Conservation (phyloP, 2,113 vertebrate genomes). For the Camelus bactrianus region DNA sequence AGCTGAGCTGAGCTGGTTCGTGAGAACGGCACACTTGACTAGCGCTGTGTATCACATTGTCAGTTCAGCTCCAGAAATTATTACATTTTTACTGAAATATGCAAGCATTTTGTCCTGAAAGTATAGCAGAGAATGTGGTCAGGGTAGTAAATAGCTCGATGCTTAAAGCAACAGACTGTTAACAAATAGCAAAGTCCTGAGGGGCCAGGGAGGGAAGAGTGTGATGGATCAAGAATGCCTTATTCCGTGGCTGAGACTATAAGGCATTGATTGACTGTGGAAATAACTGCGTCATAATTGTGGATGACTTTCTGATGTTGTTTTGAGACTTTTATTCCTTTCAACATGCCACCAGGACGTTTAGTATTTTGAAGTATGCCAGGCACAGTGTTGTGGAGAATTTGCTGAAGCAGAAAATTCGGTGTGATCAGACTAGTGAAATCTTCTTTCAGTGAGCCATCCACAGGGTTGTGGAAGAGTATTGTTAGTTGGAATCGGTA, state of each 20-base stretch:
- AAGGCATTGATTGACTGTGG: slow-evolving; percentile 12
- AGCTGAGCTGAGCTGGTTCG: neutral
- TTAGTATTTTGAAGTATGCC: slow-evolving; percentile 1
- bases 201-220: neutral
- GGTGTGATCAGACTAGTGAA: slow-evolving; percentile 40
- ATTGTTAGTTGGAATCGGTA: neutral
- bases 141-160: neutral
- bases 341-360: neutral
- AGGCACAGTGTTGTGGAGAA: neutral
- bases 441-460: neutral
- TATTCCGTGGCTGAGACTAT: neutral
- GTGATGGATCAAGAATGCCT: neutral
- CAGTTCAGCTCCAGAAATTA: neutral
- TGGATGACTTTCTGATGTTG: neutral
- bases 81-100: neutral
- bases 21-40: neutral
- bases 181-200: neutral
- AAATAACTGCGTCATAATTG: slow-evolving; percentile 54
- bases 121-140: neutral
- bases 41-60: neutral
- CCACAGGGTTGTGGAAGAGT: neutral
- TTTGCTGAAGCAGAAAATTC: slow-evolving; percentile 66
- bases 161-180: neutral
- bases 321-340: slow-evolving; percentile 44
- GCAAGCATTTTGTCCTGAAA: neutral